Percentiles rank a stretch among this genome's conserved stretches.
Evolutionary conservation across 2,797 vertebrate genomes (phyloP).

Genomic region (Phrynocephalus forsythii): DNA sequence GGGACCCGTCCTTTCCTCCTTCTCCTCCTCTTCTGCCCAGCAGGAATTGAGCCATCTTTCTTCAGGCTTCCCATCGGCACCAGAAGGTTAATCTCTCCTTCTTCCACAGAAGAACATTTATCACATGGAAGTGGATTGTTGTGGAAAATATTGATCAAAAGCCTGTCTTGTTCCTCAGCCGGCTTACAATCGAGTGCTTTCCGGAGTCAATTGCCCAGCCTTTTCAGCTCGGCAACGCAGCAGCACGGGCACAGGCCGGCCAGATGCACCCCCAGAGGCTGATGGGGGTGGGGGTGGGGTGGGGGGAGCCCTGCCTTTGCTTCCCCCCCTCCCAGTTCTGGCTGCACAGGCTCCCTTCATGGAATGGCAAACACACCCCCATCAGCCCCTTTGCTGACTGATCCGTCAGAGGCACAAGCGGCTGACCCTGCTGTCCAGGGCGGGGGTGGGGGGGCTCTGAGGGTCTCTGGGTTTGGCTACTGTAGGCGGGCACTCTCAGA

Average conservation of each 20-base stretch:
- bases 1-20: too few species aligned
- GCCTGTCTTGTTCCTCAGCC: constrained; percentile 23
- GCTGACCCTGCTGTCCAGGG: too few species aligned
- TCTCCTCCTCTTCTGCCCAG: not conserved
- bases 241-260: not conserved
- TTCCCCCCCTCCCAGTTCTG: too few species aligned
- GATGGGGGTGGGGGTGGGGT: too few species aligned
- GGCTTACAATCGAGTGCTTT: constrained; percentile 17
- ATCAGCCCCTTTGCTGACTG: not conserved
- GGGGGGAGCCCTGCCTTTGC: too few species aligned
- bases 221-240: not conserved
- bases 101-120: constrained; percentile 16
- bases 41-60: constrained; percentile 6
- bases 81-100: constrained; percentile 24
- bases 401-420: not conserved
- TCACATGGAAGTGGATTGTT: constrained; percentile 22
- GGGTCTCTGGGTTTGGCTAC: too few species aligned
- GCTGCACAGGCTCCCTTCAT: too few species aligned
- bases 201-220: not conserved
- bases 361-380: too few species aligned
- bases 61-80: not conserved
- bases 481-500: too few species aligned
- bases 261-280: too few species aligned
- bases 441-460: too few species aligned
- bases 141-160: constrained; percentile 36